Evolutionary conservation across 1,140 invertebrate genomes (phyloP), one percentile per base, ranked within the genome.

Genomic region (Sipha flava): DNA sequence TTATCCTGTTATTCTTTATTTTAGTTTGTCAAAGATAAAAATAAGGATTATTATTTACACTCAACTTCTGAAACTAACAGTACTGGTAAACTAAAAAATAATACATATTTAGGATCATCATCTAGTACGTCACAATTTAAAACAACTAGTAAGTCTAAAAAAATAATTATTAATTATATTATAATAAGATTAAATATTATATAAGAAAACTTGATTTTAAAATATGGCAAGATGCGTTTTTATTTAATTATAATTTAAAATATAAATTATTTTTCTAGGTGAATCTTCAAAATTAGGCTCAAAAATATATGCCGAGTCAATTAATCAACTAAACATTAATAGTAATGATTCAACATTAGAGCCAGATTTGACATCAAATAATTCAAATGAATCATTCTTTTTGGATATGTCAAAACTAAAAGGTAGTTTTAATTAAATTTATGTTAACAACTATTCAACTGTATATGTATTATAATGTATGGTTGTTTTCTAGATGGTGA

Each of bases 401-500:
- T 2, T 77, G 4, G 34, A 77, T 31, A 59, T 77, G 23, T 54
- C 47, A 43, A 77, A 77, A 40, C 18, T 77, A 43, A 77, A 77
- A 43, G 10, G 73, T 77, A 77, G 57, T 18, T 47, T 34, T 34
- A 49, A 21, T 21, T 21, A 34, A 34, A 73, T 26, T 66, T 7
- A 14, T 43, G 23, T 26, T 68, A 26, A 57, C 26, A 26, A 26
- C 29, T 31, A 14, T 34, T 37, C 23, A 5, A 52, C 37, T 52
- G 3, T 6, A 16, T 54, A 31, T n/a, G n/a, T 16, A 0, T 57
- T 52, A 29, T 59, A 2, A n/a, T 73, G 9, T 52, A 23, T 59
- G 14, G n/a, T n/a, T n/a, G n/a, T n/a, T n/a, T 43, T 77, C 9
- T 43, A 77, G 73, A 77, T 77, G 34, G 49, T 5, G 73, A 77